Percentiles rank a stretch among this genome's conserved stretches.
Conservation (phyloP, 2,797 vertebrate genomes). For the Halcyon leucocephala region DNA sequence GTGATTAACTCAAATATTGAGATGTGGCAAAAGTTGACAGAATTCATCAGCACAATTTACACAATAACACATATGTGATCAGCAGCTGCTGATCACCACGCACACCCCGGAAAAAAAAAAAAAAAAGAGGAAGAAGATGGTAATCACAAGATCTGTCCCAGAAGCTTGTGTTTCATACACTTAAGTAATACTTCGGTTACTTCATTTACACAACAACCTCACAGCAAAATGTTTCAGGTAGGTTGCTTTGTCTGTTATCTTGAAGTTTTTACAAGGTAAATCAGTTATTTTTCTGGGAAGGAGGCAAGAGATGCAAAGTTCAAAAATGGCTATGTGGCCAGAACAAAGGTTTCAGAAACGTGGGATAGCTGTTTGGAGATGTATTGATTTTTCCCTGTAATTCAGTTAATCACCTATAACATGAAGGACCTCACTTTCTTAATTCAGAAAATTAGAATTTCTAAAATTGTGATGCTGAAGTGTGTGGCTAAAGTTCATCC, state of each 20-base stretch:
- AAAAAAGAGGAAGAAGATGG: not conserved
- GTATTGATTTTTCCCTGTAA: not conserved
- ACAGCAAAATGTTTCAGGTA: not conserved
- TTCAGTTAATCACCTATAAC: not conserved
- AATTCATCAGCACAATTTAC: not conserved
- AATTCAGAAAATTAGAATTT: not conserved
- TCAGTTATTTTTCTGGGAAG: not conserved
- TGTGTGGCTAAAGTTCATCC: not conserved
- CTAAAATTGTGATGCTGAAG: not conserved
- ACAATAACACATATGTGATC: rapidly evolving
- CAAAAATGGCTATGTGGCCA: rapidly evolving
- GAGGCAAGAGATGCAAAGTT: not conserved
- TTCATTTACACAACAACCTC: not conserved
- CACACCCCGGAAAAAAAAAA: not conserved
- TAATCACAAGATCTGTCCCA: not conserved
- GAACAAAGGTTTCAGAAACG: not conserved
- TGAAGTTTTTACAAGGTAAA: not conserved
- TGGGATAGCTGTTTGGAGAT: not conserved
- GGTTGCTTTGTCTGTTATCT: not conserved
- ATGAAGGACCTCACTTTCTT: not conserved
- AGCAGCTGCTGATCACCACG: not conserved
- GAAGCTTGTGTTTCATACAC: not conserved
- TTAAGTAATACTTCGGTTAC: not conserved
- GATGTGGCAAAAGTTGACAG: not conserved
- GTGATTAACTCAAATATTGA: not conserved